Evolutionary conservation across 2,888 invertebrate species (phyloP), one percentile per base, ranked within the genome.

Genomic region (Biston stratarius): DNA sequence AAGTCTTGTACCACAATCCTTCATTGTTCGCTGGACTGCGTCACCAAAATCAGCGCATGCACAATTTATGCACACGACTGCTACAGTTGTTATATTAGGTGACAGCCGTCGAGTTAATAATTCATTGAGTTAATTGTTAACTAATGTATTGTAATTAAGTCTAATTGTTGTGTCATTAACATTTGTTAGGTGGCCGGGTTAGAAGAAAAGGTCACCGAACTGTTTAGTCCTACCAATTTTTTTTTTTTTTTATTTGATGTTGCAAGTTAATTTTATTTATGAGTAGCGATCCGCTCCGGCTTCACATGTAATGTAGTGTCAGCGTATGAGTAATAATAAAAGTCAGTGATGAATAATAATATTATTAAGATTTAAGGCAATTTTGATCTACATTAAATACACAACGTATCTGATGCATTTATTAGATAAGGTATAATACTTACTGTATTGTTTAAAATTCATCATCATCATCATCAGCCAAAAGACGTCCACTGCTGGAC

Each of bases 91-190:
- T 68, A 47, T 61, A 71, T 73, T 74, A 74, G 73, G 69, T 68
- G 70, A 74, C 75, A 72, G 67, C 65, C 61, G 47, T 60, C 67
- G 67, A 58, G 52, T 79, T 63, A 76, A 78, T 81, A 77, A 81
- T 81, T 81, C 74, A 80, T 76, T 63, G 68, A 68, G 60, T 64
- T 73, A 74, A 81, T 84, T 82, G 78, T 82, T 75, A 74, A 72
- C 74, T 73, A 80, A 83, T 81, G 72, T 75, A 80, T 78, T 72
- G 55, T 67, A 72, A 75, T 77, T 61, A 56, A 64, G 58, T 77
- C 69, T 77, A 78, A 79, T 80, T 77, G 75, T 77, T 67, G 61
- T 67, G 66, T 61, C 65, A 70, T 72, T 78, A 8, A 71, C 64
- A 68, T 70, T 70, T 69, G 61, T 59, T 61, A 48, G 58, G 58